Conservation (phyloP, 2,797 vertebrate species). For the Eupleurogrammus muticus region DNA sequence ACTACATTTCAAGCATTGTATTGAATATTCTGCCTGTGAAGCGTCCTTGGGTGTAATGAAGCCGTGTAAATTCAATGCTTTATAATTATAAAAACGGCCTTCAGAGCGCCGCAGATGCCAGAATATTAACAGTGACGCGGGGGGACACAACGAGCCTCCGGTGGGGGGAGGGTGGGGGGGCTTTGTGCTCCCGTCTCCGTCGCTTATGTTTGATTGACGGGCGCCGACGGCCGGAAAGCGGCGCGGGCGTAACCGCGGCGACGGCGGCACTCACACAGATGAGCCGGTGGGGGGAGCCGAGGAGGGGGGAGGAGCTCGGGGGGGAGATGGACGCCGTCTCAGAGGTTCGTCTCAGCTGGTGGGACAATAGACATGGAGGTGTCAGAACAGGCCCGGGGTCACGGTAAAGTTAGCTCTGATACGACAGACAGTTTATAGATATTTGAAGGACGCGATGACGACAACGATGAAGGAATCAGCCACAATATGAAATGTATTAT, state of each 20-base stretch:
- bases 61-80: background rate
- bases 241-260: background rate
- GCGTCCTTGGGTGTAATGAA: background rate
- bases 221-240: conserved; percentile 17
- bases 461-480: background rate
- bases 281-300: conserved; percentile 93
- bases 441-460: background rate
- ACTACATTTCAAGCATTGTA: too few relatives aligned
- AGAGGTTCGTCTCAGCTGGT: conserved; percentile 92
- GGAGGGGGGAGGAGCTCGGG: conserved; percentile 90
- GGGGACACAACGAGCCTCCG: conserved; percentile 14
- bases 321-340: conserved; percentile 93
- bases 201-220: conserved; percentile 36
- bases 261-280: conserved; percentile 89
- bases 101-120: background rate
- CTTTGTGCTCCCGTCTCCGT: conserved; percentile 20
- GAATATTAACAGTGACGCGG: background rate
- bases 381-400: conserved; percentile 14
- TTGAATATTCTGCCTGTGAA: background rate
- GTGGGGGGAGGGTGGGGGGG: conserved; percentile 14
- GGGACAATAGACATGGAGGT: conserved; percentile 5
- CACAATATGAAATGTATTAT: background rate
- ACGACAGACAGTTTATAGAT: background rate
- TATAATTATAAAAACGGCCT: background rate
- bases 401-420: conserved; percentile 8